Evolutionary conservation across 2,797 vertebrate species (phyloP), one percentile per base, ranked within the genome.

Genomic region (Artibeus jamaicensis): DNA sequence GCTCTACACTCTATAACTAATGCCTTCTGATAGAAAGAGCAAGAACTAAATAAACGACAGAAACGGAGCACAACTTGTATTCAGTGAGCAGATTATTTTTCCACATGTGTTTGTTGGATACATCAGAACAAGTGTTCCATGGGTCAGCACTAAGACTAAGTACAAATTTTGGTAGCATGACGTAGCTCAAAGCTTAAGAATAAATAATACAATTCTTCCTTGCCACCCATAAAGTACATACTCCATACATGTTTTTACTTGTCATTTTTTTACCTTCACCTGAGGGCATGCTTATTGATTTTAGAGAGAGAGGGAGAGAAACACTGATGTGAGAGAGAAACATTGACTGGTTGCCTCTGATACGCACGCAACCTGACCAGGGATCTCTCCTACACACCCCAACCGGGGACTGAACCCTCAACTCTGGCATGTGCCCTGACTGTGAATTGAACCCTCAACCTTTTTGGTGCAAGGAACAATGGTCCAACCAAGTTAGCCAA

Each of bases 51-150:
- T 32, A 93, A 89, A 70, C 83, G 34, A 9, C 1, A 55, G n/a
- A 26, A 7, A 1, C 1, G 57, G 0, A 0, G 14, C 73, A 90
- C 53, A 22, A 6, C 46, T 87, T 93, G 91, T 24, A 0, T 89
- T 92, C 46, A 95, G n/a, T 24, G 9, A 96, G 9, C n/a, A 16
- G 86, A n/a, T 94, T 57, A 8, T 74, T 87, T 79, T 76, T 62
- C 79, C 55, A n/a, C 18, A 42, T 3, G 7, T 59, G 62, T 14
- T 95, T 62, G 53, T n/a, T 32, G 3, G 19, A 32, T 62, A n/a
- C n/a, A 67, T 77, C 12, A 77, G 89, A 77, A 62, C 21, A 44
- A 67, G 48, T 26, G 34, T 34, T n/a, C 29, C 74, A 53, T 48
- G 37, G 77, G 26, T 84, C 57, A 76, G n/a, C 15, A 65, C 12